Evolutionary conservation across 2,797 vertebrate species (phyloP).

Genomic region (Mus caroli): DNA sequence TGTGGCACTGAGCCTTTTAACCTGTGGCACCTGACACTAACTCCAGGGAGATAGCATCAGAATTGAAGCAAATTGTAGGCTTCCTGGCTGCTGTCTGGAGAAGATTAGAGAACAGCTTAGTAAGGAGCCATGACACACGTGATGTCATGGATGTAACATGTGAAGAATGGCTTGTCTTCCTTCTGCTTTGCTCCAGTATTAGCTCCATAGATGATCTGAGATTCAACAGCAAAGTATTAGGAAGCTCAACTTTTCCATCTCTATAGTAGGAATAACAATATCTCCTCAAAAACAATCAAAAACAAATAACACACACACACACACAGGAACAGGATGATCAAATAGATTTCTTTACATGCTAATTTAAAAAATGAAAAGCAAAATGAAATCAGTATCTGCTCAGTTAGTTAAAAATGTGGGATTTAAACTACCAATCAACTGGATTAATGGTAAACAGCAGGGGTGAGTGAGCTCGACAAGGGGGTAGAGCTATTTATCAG

Average conservation of each 20-base stretch:
- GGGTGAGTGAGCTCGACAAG: not conserved
- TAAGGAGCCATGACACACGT: not conserved
- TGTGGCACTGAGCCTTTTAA: not conserved
- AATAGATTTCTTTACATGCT: not conserved
- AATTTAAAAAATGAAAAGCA: not conserved
- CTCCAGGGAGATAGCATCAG: not conserved
- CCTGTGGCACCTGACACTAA: not conserved
- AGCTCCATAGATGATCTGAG: not conserved
- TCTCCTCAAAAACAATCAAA: not conserved
- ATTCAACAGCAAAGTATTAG: not conserved
- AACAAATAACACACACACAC: not conserved
- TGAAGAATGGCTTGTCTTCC: not conserved
- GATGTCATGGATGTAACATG: not conserved
- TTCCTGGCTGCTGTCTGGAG: not conserved
- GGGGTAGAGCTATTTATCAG: not conserved
- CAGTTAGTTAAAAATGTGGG: not conserved
- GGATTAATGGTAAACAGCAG: not conserved
- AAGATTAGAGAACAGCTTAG: not conserved
- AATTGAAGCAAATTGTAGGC: not conserved
- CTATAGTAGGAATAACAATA: not conserved
- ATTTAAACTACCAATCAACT: not conserved
- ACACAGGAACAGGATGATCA: not conserved
- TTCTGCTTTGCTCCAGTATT: not conserved
- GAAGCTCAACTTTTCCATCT: constrained; percentile 56
- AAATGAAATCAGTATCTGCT: not conserved